Conservation (phyloP, 2,888 invertebrate genomes). For the Troilus luridus region DNA sequence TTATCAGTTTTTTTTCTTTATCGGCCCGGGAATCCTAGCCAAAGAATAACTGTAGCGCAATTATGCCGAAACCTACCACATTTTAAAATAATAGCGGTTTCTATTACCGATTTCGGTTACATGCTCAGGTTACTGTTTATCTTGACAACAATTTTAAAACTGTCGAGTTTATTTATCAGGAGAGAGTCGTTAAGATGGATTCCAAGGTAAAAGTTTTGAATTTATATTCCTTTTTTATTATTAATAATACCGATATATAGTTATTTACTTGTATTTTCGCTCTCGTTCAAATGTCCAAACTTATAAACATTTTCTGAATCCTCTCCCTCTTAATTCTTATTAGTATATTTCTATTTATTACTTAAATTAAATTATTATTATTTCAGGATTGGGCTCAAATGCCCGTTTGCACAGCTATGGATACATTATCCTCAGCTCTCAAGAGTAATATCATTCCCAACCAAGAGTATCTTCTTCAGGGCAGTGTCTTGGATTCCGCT, state of each 20-base stretch:
- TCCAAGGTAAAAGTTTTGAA: conserved; percentile 26
- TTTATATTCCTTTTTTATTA: background rate
- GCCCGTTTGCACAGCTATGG: conserved; percentile 73
- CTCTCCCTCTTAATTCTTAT: background rate
- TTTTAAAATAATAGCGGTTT: conserved; percentile 5
- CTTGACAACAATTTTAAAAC: conserved; percentile 38
- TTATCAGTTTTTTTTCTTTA: background rate
- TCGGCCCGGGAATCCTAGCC: background rate
- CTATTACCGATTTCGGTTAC: conserved; percentile 30
- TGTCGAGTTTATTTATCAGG: background rate
- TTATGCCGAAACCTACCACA: conserved; percentile 15
- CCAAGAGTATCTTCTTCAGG: conserved; percentile 94
- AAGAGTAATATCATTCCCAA: conserved; percentile 91
- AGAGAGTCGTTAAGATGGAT: conserved; percentile 43
- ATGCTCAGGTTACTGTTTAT: conserved; percentile 48
- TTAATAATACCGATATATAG: background rate
- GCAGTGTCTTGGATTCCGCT: conserved; percentile 91
- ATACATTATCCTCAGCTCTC: conserved; percentile 83
- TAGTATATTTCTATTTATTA: background rate
- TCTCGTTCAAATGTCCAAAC: background rate
- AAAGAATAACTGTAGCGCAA: background rate
- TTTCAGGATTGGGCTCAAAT: conserved; percentile 65
- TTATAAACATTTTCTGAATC: background rate
- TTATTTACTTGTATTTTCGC: background rate
- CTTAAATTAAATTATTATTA: background rate